These are phyloP conservation scores for Ciconia maguari DNA, from an alignment of 2,113 vertebrate species.

Conservation along the genomic window DNA sequence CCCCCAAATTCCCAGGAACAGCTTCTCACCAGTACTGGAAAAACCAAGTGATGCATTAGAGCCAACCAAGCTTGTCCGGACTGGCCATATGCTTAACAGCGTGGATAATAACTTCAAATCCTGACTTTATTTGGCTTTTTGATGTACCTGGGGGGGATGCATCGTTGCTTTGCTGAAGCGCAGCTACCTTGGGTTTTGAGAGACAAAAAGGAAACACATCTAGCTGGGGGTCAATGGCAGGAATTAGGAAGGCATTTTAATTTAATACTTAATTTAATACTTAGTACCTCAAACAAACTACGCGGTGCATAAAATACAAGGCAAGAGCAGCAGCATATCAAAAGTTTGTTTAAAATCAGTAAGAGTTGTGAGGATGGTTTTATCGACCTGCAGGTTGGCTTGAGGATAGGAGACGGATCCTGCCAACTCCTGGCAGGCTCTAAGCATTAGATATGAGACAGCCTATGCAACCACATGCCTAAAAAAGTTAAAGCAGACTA, in stretches of 20 bases:
- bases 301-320: fast-evolving
- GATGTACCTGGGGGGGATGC: too few relatives aligned
- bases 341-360: not conserved
- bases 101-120: not conserved
- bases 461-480: not conserved
- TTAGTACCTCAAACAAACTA: not conserved
- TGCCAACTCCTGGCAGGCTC: not conserved
- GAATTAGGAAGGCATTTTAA: not conserved
- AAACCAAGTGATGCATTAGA: not conserved
- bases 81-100: fast-evolving
- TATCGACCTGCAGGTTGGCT: not conserved
- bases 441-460: not conserved
- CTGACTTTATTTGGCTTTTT: not conserved
- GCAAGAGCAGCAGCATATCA: not conserved
- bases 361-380: not conserved
- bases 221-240: not conserved
- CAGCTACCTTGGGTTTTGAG: not conserved
- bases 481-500: not conserved
- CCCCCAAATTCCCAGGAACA: not conserved
- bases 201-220: not conserved
- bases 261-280: not conserved
- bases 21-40: not conserved
- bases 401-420: not conserved
- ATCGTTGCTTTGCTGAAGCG: not conserved
- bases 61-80: not conserved